A percentile compares a stretch with the other conserved stretches of the same genome.
Conservation (phyloP, 2,888 invertebrate species). For the Agrochola litura region DNA sequence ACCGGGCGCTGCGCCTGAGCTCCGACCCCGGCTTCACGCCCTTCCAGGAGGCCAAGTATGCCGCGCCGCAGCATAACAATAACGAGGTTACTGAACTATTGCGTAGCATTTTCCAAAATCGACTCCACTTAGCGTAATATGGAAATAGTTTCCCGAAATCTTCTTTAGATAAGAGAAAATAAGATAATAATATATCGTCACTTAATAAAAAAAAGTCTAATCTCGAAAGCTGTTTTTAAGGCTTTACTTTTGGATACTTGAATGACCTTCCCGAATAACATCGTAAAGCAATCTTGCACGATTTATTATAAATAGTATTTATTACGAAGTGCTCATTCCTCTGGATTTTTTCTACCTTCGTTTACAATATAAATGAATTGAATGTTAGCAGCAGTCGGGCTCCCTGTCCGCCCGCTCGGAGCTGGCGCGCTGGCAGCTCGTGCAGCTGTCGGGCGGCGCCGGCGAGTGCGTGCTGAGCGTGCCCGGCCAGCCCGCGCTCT, state of each 20-base stretch:
- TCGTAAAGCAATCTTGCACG: neutral
- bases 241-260: neutral
- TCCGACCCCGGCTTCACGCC: constrained; percentile 73
- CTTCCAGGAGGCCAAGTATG: constrained; percentile 72
- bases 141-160: too few relatives aligned
- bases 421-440: constrained; percentile 74
- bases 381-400: constrained; percentile 47
- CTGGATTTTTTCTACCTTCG: neutral
- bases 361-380: neutral
- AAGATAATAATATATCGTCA: too few relatives aligned
- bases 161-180: too few relatives aligned
- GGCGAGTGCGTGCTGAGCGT: constrained; percentile 35
- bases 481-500: constrained; percentile 65
- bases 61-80: constrained; percentile 4
- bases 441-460: constrained; percentile 62
- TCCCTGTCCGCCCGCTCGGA: constrained; percentile 71
- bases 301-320: neutral
- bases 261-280: neutral
- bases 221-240: neutral
- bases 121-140: neutral
- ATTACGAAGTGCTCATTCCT: neutral
- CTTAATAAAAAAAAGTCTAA: too few relatives aligned
- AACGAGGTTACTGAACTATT: neutral
- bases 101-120: neutral
- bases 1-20: constrained; percentile 73